These are phyloP conservation scores for Rhinella marina DNA, from an alignment of 2,797 vertebrate genomes.

Conservation along the genomic window DNA sequence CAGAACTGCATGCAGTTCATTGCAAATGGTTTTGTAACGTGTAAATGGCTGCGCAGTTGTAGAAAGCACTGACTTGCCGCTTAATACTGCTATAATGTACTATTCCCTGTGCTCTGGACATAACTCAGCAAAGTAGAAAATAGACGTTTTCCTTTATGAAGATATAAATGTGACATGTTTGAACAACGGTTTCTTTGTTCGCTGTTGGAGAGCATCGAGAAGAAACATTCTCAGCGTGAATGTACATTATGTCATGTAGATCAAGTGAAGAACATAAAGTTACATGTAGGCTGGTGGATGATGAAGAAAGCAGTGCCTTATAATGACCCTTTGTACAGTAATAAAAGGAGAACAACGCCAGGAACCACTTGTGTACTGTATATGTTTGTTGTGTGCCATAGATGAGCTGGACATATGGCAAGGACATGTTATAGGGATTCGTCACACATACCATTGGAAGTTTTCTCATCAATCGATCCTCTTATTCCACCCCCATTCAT, in stretches of 20 bases:
- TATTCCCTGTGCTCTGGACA: background rate
- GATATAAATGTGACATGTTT: background rate
- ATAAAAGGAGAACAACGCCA: background rate
- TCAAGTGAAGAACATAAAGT: background rate
- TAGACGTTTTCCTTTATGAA: background rate
- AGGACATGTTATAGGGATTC: background rate
- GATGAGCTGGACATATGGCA: background rate
- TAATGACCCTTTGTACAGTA: background rate
- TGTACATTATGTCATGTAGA: background rate
- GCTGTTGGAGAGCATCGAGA: background rate
- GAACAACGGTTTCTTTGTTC: background rate
- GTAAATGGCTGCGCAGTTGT: too few relatives aligned
- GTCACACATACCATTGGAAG: constrained; percentile 77
- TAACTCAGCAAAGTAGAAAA: background rate
- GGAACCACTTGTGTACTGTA: too few relatives aligned
- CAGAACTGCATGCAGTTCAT: too few relatives aligned
- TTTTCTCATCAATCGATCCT: constrained; percentile 81
- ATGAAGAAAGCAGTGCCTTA: background rate
- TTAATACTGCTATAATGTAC: background rate
- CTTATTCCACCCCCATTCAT: constrained; percentile 86
- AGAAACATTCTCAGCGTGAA: background rate
- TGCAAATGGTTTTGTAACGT: background rate
- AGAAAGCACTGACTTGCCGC: background rate
- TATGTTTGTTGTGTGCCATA: background rate
- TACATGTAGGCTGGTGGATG: background rate